phyloP scores from a whole-genome alignment of 2,113 vertebrate genomes.

The Nematolebias whitei region DNA sequence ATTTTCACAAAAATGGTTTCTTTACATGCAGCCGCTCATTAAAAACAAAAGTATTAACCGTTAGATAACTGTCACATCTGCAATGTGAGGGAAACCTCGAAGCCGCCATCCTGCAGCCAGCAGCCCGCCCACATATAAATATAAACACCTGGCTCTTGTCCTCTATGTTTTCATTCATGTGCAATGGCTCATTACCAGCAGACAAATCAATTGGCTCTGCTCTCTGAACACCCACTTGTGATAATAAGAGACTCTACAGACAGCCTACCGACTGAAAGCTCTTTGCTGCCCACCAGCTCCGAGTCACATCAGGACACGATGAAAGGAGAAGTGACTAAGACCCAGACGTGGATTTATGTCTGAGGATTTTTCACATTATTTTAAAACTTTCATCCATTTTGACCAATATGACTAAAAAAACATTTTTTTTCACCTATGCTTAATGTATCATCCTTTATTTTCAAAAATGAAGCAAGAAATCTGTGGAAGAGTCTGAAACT shows the following conservation, averaged over 20 bases:
- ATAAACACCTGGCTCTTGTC: constrained; percentile 63
- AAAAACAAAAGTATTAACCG: constrained; percentile 21
- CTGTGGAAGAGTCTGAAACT: too few relatives aligned
- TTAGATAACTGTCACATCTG: constrained; percentile 21
- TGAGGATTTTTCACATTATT: constrained; percentile 36
- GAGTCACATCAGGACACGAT: constrained; percentile 46
- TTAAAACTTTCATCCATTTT: constrained; percentile 14
- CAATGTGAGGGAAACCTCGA: constrained; percentile 37
- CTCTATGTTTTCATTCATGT: constrained; percentile 67
- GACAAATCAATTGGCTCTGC: constrained; percentile 79
- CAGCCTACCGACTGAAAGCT: constrained; percentile 55
- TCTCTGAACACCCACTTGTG: constrained; percentile 76
- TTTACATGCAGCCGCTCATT: not conserved
- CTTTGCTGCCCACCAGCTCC: constrained; percentile 49
- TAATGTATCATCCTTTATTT: not conserved
- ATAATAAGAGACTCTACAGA: constrained; percentile 76
- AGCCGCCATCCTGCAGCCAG: constrained; percentile 33
- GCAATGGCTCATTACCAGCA: constrained; percentile 77
- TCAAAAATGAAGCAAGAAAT: not conserved
- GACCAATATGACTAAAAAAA: constrained; percentile 10
- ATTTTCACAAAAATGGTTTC: not conserved
- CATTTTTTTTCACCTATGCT: constrained; percentile 8
- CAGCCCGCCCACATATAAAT: constrained; percentile 52
- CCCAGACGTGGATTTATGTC: constrained; percentile 45
- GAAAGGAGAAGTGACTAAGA: constrained; percentile 54